Percentiles rank a stretch among this genome's conserved stretches.
phyloP scores from a whole-genome alignment of 2,113 vertebrate genomes.

The Tragelaphus imberbis region DNA sequence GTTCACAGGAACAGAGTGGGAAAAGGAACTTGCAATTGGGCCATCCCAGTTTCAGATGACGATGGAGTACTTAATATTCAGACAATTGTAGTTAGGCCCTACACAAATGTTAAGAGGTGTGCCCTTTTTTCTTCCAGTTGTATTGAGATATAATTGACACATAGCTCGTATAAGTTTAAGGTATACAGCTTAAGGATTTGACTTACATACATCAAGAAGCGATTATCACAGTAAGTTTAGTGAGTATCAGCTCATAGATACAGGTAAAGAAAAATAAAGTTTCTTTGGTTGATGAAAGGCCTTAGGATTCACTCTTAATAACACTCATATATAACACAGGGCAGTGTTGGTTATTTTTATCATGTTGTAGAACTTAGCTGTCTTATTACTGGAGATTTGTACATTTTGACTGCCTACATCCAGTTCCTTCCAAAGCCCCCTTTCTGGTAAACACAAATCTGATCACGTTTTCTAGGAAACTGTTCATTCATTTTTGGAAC shows the following conservation, averaged over 20 bases:
- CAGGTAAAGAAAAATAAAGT: not conserved
- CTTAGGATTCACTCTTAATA: not conserved
- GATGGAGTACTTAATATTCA: not conserved
- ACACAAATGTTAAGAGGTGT: not conserved
- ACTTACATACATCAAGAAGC: not conserved
- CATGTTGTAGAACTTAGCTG: not conserved
- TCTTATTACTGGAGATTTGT: not conserved
- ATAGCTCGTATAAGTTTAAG: not conserved
- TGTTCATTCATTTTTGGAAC: not conserved
- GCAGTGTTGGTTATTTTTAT: not conserved
- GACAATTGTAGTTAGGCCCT: not conserved
- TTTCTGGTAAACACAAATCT: not conserved
- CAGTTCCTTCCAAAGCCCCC: not conserved
- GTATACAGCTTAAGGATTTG: not conserved
- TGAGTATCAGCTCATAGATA: not conserved
- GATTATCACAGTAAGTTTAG: not conserved
- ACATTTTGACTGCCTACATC: not conserved
- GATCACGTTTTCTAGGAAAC: not conserved
- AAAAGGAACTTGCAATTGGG: not conserved
- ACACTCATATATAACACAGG: not conserved
- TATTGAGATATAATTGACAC: not conserved
- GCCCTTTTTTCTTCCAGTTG: not conserved
- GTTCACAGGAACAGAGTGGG: not conserved
- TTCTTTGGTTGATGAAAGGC: not conserved
- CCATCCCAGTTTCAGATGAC: not conserved